Percentiles rank a stretch among this genome's conserved stretches.
These are phyloP conservation scores for Neoaliturus tenellus DNA, from an alignment of 2,888 invertebrate genomes.

Conservation along the genomic window DNA sequence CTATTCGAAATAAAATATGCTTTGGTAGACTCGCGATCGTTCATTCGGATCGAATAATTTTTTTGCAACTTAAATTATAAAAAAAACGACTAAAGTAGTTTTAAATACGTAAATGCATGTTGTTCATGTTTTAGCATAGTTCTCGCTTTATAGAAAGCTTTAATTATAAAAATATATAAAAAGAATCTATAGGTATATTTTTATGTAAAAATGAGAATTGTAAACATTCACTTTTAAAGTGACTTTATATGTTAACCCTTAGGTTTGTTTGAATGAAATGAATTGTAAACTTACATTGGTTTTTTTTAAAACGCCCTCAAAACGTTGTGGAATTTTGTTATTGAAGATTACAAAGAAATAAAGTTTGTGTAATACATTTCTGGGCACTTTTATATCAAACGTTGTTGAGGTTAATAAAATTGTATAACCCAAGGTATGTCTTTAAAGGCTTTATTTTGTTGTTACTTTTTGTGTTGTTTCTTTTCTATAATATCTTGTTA, in stretches of 20 bases:
- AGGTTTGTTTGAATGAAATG: neutral
- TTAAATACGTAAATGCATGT: constrained; percentile 25
- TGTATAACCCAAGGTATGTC: too few relatives aligned
- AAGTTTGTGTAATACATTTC: neutral
- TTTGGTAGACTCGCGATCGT: constrained; percentile 14
- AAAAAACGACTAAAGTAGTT: constrained; percentile 17
- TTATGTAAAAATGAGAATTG: neutral
- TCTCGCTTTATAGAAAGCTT: constrained; percentile 32
- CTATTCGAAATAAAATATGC: neutral
- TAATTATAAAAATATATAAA: constrained; percentile 15
- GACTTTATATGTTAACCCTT: neutral
- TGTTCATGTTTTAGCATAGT: constrained; percentile 30
- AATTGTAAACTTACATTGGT: neutral
- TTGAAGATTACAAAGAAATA: neutral
- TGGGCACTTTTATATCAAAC: neutral
- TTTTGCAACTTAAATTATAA: constrained; percentile 11
- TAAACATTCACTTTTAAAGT: neutral
- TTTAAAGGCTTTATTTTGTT: neutral
- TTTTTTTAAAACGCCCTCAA: too few relatives aligned
- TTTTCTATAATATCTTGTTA: neutral
- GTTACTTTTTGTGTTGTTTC: neutral
- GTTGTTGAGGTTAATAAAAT: neutral
- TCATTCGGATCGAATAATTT: neutral
- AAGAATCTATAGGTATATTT: neutral
- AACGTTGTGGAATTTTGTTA: too few relatives aligned